phyloP scores from a whole-genome alignment of 2,888 invertebrate species.

The Metallyticus violacea region DNA sequence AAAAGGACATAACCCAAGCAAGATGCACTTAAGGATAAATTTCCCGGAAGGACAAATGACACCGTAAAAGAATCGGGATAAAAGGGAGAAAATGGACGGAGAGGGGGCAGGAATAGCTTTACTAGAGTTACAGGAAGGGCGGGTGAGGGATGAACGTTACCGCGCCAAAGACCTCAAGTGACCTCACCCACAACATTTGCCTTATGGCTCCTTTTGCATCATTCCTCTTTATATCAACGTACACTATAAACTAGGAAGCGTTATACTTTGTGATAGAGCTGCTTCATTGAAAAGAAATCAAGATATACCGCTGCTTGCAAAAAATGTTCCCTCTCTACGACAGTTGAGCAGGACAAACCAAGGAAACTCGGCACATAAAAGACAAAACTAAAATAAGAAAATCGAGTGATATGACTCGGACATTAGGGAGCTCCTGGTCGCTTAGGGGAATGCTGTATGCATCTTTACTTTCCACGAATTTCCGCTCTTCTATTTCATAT shows the following conservation, averaged over 20 bases:
- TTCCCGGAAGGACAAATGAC: neutral
- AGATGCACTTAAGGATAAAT: neutral
- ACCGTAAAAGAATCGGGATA: neutral
- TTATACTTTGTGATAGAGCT: too few species aligned
- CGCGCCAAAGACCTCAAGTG: neutral
- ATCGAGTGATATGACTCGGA: too few species aligned
- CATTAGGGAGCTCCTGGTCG: too few species aligned
- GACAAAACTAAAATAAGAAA: too few species aligned
- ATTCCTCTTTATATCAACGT: neutral
- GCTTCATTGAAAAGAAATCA: too few species aligned
- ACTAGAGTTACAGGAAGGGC: neutral
- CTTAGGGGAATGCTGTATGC: too few species aligned
- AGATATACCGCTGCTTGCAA: too few species aligned
- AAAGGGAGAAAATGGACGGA: neutral
- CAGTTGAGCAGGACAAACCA: too few species aligned
- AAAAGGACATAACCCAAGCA: neutral
- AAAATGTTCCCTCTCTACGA: too few species aligned
- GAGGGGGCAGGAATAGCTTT: neutral
- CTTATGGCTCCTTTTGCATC: neutral
- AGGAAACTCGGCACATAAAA: too few species aligned
- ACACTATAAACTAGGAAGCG: neutral
- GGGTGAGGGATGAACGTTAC: neutral
- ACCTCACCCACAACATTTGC: neutral
- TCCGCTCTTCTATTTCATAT: too few species aligned
- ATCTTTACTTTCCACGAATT: too few species aligned